Percentiles rank a stretch among this genome's conserved stretches.
Evolutionary conservation across 2,797 vertebrate genomes (phyloP).

Genomic region (Podarcis siculus): DNA sequence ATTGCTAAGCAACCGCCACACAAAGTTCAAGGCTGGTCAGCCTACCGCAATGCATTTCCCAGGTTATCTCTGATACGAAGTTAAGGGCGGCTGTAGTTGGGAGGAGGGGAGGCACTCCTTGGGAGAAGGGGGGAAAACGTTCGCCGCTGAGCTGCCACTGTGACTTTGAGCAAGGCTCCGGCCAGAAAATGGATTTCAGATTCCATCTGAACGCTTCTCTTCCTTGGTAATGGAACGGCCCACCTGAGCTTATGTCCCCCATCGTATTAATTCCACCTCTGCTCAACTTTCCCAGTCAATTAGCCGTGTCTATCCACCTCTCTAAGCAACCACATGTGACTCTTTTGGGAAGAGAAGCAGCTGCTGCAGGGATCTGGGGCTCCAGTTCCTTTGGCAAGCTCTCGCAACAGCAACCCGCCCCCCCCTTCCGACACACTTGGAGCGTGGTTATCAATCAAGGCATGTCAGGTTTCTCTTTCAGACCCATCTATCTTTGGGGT

Average conservation of each 20-base stretch:
- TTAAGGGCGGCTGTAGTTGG: constrained; percentile 45
- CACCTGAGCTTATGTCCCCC: constrained; percentile 45
- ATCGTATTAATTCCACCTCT: constrained; percentile 65
- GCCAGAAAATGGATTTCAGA: constrained; percentile 67
- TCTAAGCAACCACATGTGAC: constrained; percentile 51
- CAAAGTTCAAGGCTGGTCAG: constrained; percentile 66
- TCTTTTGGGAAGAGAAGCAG: constrained; percentile 36
- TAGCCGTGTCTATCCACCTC: constrained; percentile 59
- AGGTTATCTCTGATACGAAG: constrained; percentile 61
- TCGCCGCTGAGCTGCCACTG: constrained; percentile 34
- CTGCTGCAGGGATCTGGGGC: constrained; percentile 42
- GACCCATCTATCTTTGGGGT: constrained; percentile 62
- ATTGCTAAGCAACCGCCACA: constrained; percentile 69
- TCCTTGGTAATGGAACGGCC: constrained; percentile 59
- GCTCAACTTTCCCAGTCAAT: constrained; percentile 60
- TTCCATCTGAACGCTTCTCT: constrained; percentile 54
- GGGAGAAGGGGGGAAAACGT: constrained; percentile 39
- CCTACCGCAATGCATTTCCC: constrained; percentile 60
- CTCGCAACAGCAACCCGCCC: constrained; percentile 57
- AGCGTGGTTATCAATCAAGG: constrained; percentile 66
- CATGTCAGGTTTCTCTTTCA: constrained; percentile 54
- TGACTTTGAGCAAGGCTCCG: constrained; percentile 65
- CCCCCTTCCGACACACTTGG: neutral
- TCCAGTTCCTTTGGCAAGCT: constrained; percentile 49
- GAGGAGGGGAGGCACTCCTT: constrained; percentile 41